These are phyloP conservation scores for Lepidurus couesii DNA, from an alignment of 1,140 invertebrate species.

Conservation along the genomic window DNA sequence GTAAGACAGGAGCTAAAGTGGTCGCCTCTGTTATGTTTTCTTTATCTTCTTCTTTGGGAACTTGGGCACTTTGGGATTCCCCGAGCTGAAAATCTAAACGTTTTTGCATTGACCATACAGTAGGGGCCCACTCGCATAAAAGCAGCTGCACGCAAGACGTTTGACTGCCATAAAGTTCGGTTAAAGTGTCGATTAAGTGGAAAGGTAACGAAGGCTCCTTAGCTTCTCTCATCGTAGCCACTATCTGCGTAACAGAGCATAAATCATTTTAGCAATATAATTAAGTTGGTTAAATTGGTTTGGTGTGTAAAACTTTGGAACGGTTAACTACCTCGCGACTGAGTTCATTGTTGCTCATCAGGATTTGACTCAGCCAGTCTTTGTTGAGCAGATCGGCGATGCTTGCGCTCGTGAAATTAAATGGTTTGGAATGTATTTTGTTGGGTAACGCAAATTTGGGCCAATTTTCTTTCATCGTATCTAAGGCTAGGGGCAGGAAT, in stretches of 20 bases:
- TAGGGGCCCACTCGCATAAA: not conserved
- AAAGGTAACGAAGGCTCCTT: not conserved
- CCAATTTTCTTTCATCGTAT: not conserved
- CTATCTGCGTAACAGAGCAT: not conserved
- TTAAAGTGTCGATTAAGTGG: not conserved
- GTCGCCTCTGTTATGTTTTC: not conserved
- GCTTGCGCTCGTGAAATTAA: not conserved
- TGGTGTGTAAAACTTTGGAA: no score
- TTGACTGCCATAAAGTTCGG: not conserved
- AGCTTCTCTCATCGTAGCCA: not conserved
- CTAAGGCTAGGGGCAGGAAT: not conserved
- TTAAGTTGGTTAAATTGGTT: no score
- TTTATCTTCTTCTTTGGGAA: not conserved
- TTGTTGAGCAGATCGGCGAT: not conserved
- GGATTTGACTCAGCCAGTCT: not conserved
- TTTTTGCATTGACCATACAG: conserved; percentile 15
- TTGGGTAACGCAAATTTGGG: not conserved
- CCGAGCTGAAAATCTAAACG: not conserved
- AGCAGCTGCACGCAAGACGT: not conserved
- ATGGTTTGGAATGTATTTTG: not conserved
- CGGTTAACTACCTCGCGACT: not conserved
- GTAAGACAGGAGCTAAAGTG: not conserved
- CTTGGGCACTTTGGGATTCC: not conserved
- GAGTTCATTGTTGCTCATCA: not conserved
- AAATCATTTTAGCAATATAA: not conserved